Base-by-base conservation (phyloP, 2,113 vertebrate genomes). In the Microcebus ravelobensis region DNA sequence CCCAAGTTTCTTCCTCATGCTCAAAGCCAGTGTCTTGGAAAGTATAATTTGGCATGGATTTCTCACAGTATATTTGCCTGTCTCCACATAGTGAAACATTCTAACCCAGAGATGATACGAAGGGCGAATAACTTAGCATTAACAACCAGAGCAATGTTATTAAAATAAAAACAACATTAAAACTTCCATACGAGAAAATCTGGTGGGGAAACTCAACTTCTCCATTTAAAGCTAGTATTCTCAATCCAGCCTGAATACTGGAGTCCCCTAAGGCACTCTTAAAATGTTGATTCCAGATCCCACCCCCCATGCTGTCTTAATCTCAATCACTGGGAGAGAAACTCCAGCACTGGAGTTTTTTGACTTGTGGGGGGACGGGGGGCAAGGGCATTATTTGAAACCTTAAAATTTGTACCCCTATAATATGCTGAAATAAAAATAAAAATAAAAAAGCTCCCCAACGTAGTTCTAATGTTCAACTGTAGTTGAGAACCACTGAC, bases 171-270 rank as follows among this genome's bases (percentile, higher is more conserved):
- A 5, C n/a, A 31, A 57, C 36, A 36, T 80, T 65, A 82, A 95
- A 94, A 87, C 2, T 74, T 91, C 63, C 34, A 63, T n/a, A 63
- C 65, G 84, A 85, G 90, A 87, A 80, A 90, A 95, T 77, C 27
- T 15, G 42, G 25, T 65, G 10, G 15, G n/a, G 23, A 94, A 93
- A 94, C 31, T 81, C 52, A 48, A 31, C 21, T 71, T 77, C 67
- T 91, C 39, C 57, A 76, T 70, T 87, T 87, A 87, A 86, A 50
- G 20, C 15, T 21, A 52, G 29, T 52, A 61, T 73, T 81, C 59
- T 87, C 42, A 71, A 57, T 34, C 39, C 20, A 94, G 29, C 31
- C 45, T 76, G 31, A 57, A 92, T 52, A 79, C 0, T 70, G 13
- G 57, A 86, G 29, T 34, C 55, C 74, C 67, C n/a, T 81, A 57